Evolutionary conservation across 2,888 invertebrate species (phyloP), one percentile per base, ranked within the genome.

Genomic region (Xanthorhoe designata): DNA sequence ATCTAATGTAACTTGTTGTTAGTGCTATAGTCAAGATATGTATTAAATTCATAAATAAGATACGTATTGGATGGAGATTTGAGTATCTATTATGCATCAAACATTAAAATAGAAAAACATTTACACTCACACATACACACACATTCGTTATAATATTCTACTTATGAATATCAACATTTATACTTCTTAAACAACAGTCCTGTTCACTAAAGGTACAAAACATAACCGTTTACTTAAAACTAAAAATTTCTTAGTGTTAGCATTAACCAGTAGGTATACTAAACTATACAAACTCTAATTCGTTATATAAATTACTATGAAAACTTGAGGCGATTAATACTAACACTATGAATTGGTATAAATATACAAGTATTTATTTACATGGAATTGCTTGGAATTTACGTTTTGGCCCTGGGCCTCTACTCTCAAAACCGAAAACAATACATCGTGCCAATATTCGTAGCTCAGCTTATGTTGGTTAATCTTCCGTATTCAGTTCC

Each of bases 191-290:
- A 81, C 86, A 86, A 89, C 86, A 90, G 86, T 89, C 85, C 84
- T 83, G 85, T 86, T 89, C 88, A 90, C 86, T 83, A 87, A 38
- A 60, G 57, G 59, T 91, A 91, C 86, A 91, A 85, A 85, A 85
- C 81, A 80, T 82, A 86, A 89, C 85, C 83, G 84, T 59, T 60
- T 82, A 84, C 80, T 83, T 82, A 83, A 79, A 80, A 81, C 72
- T 83, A 80, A 81, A 75, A 70, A 64, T 72, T 77, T 73, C 75
- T 64, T 71, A 77, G 78, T 81, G 77, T 78, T 79, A 84, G 78
- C 79, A 84, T 79, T 78, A 81, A 85, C 75, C 69, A 51, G 54
- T n/a, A n/a, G n/a, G n/a, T 53, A 67, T 66, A 65, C 69, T 64
- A 67, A 69, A 68, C 67, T 70, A 66, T 72, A 74, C 69, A 70